These are phyloP conservation scores for Solenodon paradoxus DNA, from an alignment of 2,113 vertebrate species.

Conservation along the genomic window DNA sequence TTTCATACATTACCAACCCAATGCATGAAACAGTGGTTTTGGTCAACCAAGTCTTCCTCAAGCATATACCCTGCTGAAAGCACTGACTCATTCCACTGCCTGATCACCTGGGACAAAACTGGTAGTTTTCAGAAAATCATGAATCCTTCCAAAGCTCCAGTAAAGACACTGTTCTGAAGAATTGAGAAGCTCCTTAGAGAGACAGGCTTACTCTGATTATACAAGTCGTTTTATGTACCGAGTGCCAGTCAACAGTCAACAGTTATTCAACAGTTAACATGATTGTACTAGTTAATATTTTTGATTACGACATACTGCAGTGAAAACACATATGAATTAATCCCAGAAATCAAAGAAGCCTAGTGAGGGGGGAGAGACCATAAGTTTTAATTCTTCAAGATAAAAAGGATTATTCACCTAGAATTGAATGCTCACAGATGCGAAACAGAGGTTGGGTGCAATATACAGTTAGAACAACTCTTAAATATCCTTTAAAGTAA, in stretches of 20 bases:
- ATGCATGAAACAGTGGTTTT: neutral
- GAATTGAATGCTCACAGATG: neutral
- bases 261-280: accelerated
- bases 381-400: neutral
- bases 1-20: too few species aligned
- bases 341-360: neutral
- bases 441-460: neutral
- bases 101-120: neutral
- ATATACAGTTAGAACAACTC: neutral
- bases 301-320: neutral
- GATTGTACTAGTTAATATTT: too few species aligned
- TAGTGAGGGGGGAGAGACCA: accelerated
- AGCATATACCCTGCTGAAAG: neutral
- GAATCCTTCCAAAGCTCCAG: neutral
- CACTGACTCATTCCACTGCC: neutral
- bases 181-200: neutral
- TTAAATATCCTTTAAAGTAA: neutral
- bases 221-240: too few species aligned
- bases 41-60: too few species aligned
- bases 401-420: neutral
- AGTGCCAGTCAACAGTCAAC: too few species aligned
- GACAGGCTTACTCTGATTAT: accelerated
- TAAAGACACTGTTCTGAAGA: neutral
- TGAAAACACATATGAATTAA: accelerated
- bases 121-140: neutral